Evolutionary conservation across 2,888 invertebrate genomes (phyloP), one percentile per base, ranked within the genome.

Genomic region (Cryptocephalus moraei): DNA sequence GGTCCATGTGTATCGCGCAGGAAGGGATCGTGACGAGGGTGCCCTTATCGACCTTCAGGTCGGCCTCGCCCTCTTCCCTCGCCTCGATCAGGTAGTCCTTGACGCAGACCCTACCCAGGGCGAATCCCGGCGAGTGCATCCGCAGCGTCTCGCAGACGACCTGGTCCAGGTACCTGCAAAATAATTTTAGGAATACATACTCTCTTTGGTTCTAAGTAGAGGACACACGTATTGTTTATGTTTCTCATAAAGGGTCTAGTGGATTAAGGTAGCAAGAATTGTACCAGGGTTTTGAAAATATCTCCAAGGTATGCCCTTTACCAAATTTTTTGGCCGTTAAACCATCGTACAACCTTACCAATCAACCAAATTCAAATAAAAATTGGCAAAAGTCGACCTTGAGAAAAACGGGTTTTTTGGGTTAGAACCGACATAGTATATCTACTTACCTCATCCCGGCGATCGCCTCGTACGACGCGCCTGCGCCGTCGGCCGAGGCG

Each of bases 171-270:
- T 46, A 46, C 36, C 12, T 36, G 36, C 6, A n/a, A n/a, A n/a
- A n/a, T n/a, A n/a, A 34, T 34, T 34, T 9, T 9, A 34, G 34
- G 34, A 34, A n/a, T 34, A 34, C 34, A 34, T 34, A 9, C 9
- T 9, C n/a, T n/a, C n/a, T 34, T 34, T 34, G 77, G 46, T 81
- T 80, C 69, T 81, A 61, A 49, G 80, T 81, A n/a, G n/a, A n/a
- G n/a, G n/a, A n/a, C n/a, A n/a, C n/a, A n/a, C n/a, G n/a, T n/a
- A n/a, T n/a, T n/a, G n/a, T n/a, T n/a, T n/a, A n/a, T n/a, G n/a
- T n/a, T n/a, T n/a, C n/a, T n/a, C n/a, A n/a, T n/a, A n/a, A n/a
- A n/a, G n/a, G n/a, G n/a, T n/a, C n/a, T n/a, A n/a, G n/a, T n/a
- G n/a, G n/a, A n/a, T n/a, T n/a, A n/a, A n/a, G n/a, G n/a, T n/a